Conservation (phyloP, 2,888 invertebrate genomes). For the Limnephilus lunatus region DNA sequence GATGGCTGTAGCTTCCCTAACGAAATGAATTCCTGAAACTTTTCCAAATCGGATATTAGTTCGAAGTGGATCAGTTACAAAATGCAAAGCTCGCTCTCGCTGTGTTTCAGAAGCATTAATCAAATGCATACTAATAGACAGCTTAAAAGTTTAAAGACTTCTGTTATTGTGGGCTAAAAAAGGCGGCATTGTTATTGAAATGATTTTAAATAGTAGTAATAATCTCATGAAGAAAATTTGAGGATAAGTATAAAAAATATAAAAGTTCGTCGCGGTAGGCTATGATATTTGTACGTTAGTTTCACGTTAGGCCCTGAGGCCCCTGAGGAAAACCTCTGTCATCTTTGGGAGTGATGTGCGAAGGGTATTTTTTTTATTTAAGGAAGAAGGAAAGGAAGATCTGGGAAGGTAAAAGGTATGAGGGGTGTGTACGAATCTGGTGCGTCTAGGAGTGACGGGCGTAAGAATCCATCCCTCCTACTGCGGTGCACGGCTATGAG, state of each 20-base stretch:
- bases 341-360: too few species aligned
- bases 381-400: too few species aligned
- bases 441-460: too few species aligned
- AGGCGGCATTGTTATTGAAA: not conserved
- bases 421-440: too few species aligned
- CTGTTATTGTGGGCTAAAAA: not conserved
- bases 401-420: too few species aligned
- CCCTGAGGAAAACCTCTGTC: too few species aligned
- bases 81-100: not conserved
- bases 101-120: not conserved
- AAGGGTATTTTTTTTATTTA: too few species aligned
- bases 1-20: not conserved
- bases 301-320: too few species aligned
- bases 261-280: too few species aligned
- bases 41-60: not conserved
- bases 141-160: not conserved
- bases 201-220: not conserved
- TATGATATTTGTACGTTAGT: too few species aligned
- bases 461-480: too few species aligned
- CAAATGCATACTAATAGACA: not conserved
- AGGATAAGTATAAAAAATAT: not conserved
- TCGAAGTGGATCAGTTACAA: not conserved
- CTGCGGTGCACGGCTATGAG: too few species aligned
- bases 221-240: not conserved
- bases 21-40: not conserved